Conservation (phyloP, 2,888 invertebrate genomes). For the Thecophora atra region DNA sequence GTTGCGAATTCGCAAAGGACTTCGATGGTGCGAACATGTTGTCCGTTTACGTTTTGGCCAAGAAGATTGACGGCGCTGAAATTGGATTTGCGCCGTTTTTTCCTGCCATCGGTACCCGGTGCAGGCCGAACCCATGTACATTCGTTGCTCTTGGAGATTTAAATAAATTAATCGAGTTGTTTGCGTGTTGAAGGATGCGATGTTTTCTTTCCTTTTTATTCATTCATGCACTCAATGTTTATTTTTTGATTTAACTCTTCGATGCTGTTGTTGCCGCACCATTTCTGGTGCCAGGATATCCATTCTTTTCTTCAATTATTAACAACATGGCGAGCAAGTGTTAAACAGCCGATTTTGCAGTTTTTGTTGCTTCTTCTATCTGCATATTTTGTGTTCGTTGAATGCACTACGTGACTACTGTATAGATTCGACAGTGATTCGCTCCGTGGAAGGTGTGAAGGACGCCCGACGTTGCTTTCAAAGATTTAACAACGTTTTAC, state of each 20-base stretch:
- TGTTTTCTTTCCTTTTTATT: constrained; percentile 5
- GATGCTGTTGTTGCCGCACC: not conserved
- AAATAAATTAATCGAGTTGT: constrained; percentile 35
- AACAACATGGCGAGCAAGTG: constrained; percentile 23
- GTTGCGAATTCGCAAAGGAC: constrained; percentile 7
- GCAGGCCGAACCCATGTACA: not conserved
- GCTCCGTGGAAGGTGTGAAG: constrained; percentile 2
- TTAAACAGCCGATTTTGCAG: not conserved
- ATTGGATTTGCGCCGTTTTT: constrained; percentile 33
- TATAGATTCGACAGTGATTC: not conserved
- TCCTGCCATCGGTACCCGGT: not conserved
- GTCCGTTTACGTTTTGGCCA: constrained; percentile 29
- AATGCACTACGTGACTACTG: constrained; percentile 23
- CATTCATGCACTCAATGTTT: not conserved
- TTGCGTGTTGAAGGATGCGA: constrained; percentile 32
- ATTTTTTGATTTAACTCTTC: not conserved
- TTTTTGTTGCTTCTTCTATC: constrained; percentile 11
- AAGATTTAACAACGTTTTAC: constrained; percentile 12
- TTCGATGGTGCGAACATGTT: constrained; percentile 30
- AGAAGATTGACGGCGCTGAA: constrained; percentile 28
- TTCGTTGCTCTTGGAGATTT: constrained; percentile 22
- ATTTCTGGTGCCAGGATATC: not conserved
- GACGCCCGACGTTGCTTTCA: constrained; percentile 19
- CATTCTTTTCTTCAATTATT: constrained; percentile 25
- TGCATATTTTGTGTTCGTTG: constrained; percentile 23